Base-by-base conservation (phyloP, 2,113 vertebrate species). In the Macquaria ambigua region DNA sequence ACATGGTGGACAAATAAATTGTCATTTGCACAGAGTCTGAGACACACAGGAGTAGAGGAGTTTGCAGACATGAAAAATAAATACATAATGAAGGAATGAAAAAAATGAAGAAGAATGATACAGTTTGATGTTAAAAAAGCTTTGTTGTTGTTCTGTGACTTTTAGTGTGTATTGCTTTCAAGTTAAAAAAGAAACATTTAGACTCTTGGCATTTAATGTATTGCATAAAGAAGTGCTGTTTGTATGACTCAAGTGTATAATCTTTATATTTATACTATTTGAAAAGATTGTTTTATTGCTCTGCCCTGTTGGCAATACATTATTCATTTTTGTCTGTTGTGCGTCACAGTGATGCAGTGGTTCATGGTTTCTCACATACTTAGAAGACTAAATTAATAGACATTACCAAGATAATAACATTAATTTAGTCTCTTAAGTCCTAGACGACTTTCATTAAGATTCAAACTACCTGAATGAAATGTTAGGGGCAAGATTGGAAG, bases 21-120 rank as follows among this genome's bases (percentile, higher is more conserved):
- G 25, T 84, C 18, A 71, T 90, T 85, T 86, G 82, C 79, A n/a
- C 43, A 1, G 66, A 84, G 48, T 6, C 56, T 4, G 28, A 76
- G 77, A 90, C 23, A 8, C 79, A 58, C 48, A 21, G 41, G 16
- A 55, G 68, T 66, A 3, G 5, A 74, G n/a, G 52, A 25, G 55
- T 62, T 70, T 34, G 48, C 8, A 14, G 52, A 77, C 59, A 43
- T 71, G 68, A 87, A 81, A 74, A 77, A 71, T 55, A 46, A 46
- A 43, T 23, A 53, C 55, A 12, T 67, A 41, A 50, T 4, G 66
- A 64, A 78, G 6, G 4, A 8, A 71, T 41, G 28, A 37, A 52
- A 62, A 69, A 20, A 80, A 62, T 3, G n/a, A 56, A 23, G n/a
- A 52, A n/a, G 66, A 71, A 8, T 16, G 16, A 72, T 2, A 8